Percentiles rank a stretch among this genome's conserved stretches.
These are phyloP conservation scores for Temnopleurus reevesii DNA, from an alignment of 53 echinoderm and acorn worm species.

Conservation along the genomic window DNA sequence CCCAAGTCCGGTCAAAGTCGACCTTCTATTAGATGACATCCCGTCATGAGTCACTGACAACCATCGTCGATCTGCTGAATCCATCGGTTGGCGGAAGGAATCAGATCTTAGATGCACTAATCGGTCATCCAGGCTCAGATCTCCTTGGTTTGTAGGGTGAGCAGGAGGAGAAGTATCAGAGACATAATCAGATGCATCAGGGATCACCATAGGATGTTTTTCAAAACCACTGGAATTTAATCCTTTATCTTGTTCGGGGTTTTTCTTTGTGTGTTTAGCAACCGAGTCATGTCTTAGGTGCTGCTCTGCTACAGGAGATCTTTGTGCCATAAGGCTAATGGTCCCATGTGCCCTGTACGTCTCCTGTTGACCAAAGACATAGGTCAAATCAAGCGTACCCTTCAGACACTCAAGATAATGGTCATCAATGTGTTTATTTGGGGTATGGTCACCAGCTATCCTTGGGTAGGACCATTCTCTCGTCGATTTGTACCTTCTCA, in stretches of 20 bases:
- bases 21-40: background rate
- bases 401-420: background rate
- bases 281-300: background rate
- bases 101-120: background rate
- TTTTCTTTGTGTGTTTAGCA: background rate
- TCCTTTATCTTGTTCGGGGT: background rate
- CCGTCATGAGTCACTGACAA: background rate
- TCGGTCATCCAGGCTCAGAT: background rate
- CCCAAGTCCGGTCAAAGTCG: background rate
- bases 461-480: background rate
- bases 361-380: background rate
- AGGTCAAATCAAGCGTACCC: conserved; percentile 19
- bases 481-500: background rate
- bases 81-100: background rate
- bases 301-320: background rate
- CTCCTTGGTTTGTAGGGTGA: background rate
- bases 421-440: background rate
- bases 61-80: background rate
- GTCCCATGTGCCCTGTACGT: conserved; percentile 6
- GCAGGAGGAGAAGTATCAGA: background rate
- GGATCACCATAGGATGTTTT: background rate
- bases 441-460: background rate
- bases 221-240: background rate
- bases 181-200: background rate
- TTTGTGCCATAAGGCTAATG: background rate